Conservation (phyloP, 2,888 invertebrate species). For the Petrolisthes cinctipes region DNA sequence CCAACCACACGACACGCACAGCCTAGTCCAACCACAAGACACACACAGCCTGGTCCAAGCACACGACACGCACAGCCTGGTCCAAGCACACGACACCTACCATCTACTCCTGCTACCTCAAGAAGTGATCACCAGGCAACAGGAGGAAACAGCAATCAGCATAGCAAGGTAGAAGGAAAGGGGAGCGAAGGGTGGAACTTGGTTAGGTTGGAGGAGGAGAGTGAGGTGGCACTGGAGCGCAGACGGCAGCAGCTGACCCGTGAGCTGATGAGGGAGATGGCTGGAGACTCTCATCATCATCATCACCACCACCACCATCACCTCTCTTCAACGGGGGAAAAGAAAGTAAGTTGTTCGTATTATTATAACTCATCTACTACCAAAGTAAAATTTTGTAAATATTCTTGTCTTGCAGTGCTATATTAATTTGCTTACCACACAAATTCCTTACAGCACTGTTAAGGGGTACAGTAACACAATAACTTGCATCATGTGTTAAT, state of each 20-base stretch:
- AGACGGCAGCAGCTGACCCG: constrained; percentile 48
- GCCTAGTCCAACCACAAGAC: not conserved
- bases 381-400: too few species aligned
- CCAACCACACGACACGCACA: not conserved
- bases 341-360: constrained; percentile 32
- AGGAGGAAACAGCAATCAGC: not conserved
- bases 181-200: constrained; percentile 45
- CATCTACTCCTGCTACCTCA: not conserved
- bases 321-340: constrained; percentile 30
- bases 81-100: not conserved
- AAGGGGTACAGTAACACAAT: too few species aligned
- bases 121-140: too few species aligned
- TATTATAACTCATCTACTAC: too few species aligned
- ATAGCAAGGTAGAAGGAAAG: not conserved
- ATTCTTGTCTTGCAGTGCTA: too few species aligned
- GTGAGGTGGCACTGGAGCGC: constrained; percentile 48
- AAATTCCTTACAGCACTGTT: too few species aligned
- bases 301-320: constrained; percentile 27
- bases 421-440: too few species aligned
- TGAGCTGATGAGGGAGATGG: constrained; percentile 56
- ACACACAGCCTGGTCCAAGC: not conserved
- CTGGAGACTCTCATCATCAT: constrained; percentile 49
- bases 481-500: not conserved
- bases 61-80: not conserved
- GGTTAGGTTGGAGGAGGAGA: constrained; percentile 45